Base-by-base conservation (phyloP, 2,113 vertebrate species). In the Notechis scutatus region DNA sequence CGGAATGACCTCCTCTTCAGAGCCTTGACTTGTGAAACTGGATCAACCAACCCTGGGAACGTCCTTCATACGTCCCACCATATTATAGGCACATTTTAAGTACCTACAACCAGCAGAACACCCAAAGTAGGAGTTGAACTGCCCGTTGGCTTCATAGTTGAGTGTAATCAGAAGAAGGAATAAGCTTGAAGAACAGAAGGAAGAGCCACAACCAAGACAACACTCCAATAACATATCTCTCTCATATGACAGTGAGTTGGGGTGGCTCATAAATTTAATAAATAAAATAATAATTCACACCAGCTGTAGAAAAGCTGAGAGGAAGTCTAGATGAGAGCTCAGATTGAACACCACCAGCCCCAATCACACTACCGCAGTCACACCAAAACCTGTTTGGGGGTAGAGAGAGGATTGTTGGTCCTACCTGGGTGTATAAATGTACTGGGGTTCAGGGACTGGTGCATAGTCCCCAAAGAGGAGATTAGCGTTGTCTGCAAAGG, bases 381-480 rank as follows among this genome's bases (percentile, higher is more conserved):
- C 47, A 6, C 29, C n/a, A n/a, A 11, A 47, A 50, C 1, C 42
- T 69, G 29, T 21, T 56, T 24, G 20, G 39, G 9, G 90, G 6
- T 1, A 52, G n/a, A 52, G 23, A 34, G 23, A 10, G 47, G 52
- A 52, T 0, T 0, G 0, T 0, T n/a, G 34, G 34, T 57, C 96
- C 91, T 96, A 97, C 97, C 96, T 95, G 10, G 97, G 97, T 7
- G 97, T 97, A 89, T 96, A 94, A 93, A 97, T 96, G 93, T 96
- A 96, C 45, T 1, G 95, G 3, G 96, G 96, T 23, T 97, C 96
- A 0, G 97, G 96, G 92, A 96, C 59, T 0, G 97, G 96, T 0
- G 97, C 96, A 0, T 97, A 97, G 91, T 97, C 96, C 90, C 97
- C 97, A 2, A 96, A 97, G 34, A 97, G 93, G 20, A 94, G 91